phyloP scores from a whole-genome alignment of 2,797 vertebrate species.

The Acanthornis magna region DNA sequence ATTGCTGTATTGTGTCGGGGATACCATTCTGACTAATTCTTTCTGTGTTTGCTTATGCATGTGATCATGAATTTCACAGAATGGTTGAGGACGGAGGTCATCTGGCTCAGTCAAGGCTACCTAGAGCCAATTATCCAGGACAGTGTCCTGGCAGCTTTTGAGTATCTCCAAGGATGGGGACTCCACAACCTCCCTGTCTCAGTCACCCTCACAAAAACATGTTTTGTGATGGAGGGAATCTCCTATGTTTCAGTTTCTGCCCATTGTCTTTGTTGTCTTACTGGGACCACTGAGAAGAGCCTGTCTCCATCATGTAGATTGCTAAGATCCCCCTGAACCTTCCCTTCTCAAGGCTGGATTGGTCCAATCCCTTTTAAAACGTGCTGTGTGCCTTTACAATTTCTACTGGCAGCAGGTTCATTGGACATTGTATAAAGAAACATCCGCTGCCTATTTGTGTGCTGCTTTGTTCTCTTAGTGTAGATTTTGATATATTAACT shows the following conservation, averaged over 20 bases:
- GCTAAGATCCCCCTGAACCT: background rate
- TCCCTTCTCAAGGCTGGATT: background rate
- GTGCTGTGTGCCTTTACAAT: background rate
- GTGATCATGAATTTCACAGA: background rate
- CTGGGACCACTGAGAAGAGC: background rate
- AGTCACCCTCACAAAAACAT: background rate
- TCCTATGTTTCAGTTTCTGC: background rate
- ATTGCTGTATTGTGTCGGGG: background rate
- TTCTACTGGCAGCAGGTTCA: background rate
- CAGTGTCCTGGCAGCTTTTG: background rate
- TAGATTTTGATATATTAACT: background rate
- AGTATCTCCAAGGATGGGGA: background rate
- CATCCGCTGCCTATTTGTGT: background rate
- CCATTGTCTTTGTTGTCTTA: background rate
- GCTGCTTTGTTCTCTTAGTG: background rate
- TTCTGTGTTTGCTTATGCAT: background rate
- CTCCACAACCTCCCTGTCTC: background rate
- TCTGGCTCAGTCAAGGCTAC: background rate
- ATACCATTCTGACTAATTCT: background rate
- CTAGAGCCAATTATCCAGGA: background rate
- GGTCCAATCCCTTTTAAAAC: background rate
- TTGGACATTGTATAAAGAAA: background rate
- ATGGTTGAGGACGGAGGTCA: background rate
- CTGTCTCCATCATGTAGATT: background rate
- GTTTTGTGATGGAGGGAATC: background rate